phyloP scores from a whole-genome alignment of 1,140 invertebrate species.

The Lanistes nyassanus region DNA sequence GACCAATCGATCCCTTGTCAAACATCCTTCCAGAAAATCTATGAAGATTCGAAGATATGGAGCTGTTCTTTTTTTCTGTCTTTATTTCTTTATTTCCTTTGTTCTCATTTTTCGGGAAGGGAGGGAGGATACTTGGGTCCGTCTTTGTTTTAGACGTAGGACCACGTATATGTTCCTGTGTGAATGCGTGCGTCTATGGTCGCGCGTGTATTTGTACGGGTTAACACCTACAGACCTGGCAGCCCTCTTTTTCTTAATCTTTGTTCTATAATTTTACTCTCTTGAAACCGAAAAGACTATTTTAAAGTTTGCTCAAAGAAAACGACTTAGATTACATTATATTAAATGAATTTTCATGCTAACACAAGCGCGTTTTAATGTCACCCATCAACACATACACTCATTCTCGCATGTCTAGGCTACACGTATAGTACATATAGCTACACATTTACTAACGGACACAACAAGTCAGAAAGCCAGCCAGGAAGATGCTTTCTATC shows the following conservation, averaged over 20 bases:
- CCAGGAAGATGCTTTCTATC: too few species aligned
- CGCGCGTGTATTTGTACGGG: not conserved
- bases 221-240: not conserved
- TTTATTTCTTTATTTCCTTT: not conserved
- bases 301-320: not conserved
- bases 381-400: too few species aligned
- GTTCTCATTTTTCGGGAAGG: not conserved
- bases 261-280: not conserved
- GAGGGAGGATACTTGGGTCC: not conserved
- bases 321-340: not conserved
- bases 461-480: too few species aligned
- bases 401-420: too few species aligned
- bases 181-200: not conserved
- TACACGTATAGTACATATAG: too few species aligned
- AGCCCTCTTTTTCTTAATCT: not conserved
- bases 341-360: not conserved
- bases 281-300: not conserved
- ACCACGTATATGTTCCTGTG: too few species aligned
- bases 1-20: too few species aligned
- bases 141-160: not conserved
- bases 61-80: not conserved
- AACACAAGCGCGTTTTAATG: too few species aligned
- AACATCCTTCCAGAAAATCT: too few species aligned
- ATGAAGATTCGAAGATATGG: too few species aligned
- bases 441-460: too few species aligned